phyloP scores from a whole-genome alignment of 2,888 invertebrate genomes.

The Chrysolina oricalcia region DNA sequence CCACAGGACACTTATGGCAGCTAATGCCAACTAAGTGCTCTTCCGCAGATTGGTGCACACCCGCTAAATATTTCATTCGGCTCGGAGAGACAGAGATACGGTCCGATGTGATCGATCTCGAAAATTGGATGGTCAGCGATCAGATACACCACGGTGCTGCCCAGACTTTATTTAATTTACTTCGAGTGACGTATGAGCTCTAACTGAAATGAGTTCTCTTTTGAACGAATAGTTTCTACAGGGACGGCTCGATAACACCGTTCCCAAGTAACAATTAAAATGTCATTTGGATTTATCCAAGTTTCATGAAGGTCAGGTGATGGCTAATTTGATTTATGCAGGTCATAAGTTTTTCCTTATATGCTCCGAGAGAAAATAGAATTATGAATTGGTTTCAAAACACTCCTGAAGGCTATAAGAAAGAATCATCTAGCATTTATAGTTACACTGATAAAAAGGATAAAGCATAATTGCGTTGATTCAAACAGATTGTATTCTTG shows the following conservation, averaged over 20 bases:
- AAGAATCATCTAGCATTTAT: too few species aligned
- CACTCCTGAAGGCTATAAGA: too few species aligned
- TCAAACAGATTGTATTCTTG: too few species aligned
- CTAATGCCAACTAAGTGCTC: constrained; percentile 70
- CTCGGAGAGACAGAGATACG: constrained; percentile 54
- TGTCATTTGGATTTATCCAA: too few species aligned
- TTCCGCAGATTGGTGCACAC: constrained; percentile 69
- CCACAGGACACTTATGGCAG: constrained; percentile 59
- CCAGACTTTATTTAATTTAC: constrained; percentile 70
- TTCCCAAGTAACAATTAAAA: neutral
- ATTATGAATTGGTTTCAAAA: too few species aligned
- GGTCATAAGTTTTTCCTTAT: too few species aligned
- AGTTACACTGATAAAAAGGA: too few species aligned
- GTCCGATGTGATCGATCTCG: constrained; percentile 67
- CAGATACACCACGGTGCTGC: constrained; percentile 63
- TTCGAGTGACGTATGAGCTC: constrained; percentile 69
- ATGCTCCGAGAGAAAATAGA: too few species aligned
- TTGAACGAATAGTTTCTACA: constrained; percentile 58
- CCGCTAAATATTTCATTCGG: constrained; percentile 70
- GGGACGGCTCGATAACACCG: constrained; percentile 35
- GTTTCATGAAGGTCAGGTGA: too few species aligned
- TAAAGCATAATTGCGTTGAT: too few species aligned
- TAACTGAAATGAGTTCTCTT: constrained; percentile 67
- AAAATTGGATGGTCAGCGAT: constrained; percentile 68
- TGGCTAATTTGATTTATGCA: too few species aligned